Evolutionary conservation across 2,113 vertebrate species (phyloP), one percentile per base, ranked within the genome.

Genomic region (Benitochromis conjunctus): DNA sequence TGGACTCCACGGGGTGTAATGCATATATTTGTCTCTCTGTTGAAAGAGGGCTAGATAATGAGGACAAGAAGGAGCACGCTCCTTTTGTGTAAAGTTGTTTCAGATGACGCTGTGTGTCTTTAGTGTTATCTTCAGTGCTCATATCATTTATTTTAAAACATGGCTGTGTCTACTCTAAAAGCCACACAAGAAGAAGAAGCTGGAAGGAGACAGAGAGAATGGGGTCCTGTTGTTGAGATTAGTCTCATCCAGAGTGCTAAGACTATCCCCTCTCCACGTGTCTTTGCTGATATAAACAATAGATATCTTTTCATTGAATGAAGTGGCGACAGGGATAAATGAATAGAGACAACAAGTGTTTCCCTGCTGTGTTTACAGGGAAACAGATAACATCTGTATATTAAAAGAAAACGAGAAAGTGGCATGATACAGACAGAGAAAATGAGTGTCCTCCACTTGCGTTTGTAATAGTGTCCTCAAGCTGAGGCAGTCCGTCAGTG

Each of bases 321-420:
- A 57, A 88, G 60, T 19, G 78, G 62, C 83, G 66, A 77, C 51
- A 43, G 69, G 60, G 71, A 86, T 43, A 18, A 48, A 81, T 78
- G 85, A 84, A 69, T 56, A 60, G 57, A 81, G 64, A n/a, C 34
- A 38, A 46, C 1, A 6, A 79, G 66, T 26, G 56, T 77, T 13
- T 19, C n/a, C 54, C 48, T 3, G 58, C 46, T 58, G 48, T 83
- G 57, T 83, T 81, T 53, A 78, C 91, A 26, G 26, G 26, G 26
- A 26, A 26, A 26, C 26, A 26, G 84, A 90, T 89, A 90, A 60
- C 74, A 86, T 90, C 91, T 79, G 81, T 41, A 55, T 85, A 84
- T 91, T 86, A 87, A 78, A 86, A 79, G 89, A 83, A 62, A 91
- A 71, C 76, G 62, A 88, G 85, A 84, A 74, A 34, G 79, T 60